Evolutionary conservation across 2,888 invertebrate species (phyloP).

Genomic region (Charanyca ferruginea): DNA sequence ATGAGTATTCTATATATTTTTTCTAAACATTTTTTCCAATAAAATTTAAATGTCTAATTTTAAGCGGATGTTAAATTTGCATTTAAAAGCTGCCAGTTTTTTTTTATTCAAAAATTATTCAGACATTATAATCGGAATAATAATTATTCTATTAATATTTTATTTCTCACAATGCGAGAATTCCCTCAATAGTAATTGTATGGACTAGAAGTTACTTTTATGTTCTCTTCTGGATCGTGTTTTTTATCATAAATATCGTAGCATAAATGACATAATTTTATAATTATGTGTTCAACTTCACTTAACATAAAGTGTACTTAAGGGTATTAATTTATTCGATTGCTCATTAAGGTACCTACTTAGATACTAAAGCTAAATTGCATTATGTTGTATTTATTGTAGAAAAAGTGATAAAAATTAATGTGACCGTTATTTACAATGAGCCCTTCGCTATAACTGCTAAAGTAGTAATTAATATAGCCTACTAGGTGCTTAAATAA

Average conservation of each 20-base stretch:
- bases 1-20: conserved; percentile 75
- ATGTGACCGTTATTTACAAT: conserved; percentile 62
- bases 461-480: conserved; percentile 71
- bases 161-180: conserved; percentile 5
- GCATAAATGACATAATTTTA: conserved; percentile 37
- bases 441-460: conserved; percentile 66
- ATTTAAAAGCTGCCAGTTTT: conserved; percentile 64
- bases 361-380: conserved; percentile 62
- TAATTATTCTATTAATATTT: background rate
- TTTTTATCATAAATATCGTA: conserved; percentile 20
- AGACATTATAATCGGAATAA: conserved; percentile 8
- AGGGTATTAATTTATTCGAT: conserved; percentile 63
- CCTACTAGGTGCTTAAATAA: conserved; percentile 81
- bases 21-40: conserved; percentile 80
- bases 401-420: conserved; percentile 63
- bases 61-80: no score
- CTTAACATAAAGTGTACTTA: conserved; percentile 58
- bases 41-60: no score
- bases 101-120: conserved; percentile 12
- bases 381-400: conserved; percentile 62
- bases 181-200: conserved; percentile 34
- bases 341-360: conserved; percentile 68
- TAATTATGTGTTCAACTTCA: conserved; percentile 43
- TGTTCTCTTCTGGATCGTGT: no score
- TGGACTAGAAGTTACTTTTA: conserved; percentile 17